Evolutionary conservation across 2,797 vertebrate species (phyloP), one percentile per base, ranked within the genome.

Genomic region (Halcyon leucocephala): DNA sequence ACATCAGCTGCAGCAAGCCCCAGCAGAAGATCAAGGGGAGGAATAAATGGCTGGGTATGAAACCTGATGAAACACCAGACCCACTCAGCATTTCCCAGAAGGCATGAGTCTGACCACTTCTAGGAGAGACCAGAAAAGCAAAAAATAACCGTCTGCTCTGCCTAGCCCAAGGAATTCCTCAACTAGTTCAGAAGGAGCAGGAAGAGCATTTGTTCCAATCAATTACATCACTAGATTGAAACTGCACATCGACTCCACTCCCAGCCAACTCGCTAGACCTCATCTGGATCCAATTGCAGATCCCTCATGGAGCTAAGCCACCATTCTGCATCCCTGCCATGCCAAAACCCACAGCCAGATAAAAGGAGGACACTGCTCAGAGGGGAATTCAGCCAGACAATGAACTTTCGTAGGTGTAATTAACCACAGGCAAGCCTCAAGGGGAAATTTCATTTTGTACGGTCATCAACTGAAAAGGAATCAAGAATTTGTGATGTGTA

Each of bases 41-140:
- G 80, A 82, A 90, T 67, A 91, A 85, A 86, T 0, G 1, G 80
- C 62, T 83, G 62, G 39, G 55, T 66, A 95, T 25, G 66, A 95
- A 96, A 82, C 20, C 16, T 64, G 82, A 79, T 41, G 66, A 90
- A 88, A 91, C 7, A 3, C 46, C 77, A 86, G 33, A 66, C 71
- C 28, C 55, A 76, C 41, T 91, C 88, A 93, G 73, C 66, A 77
- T 64, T 97, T 97, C 93, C 91, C 91, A 93, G 94, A 90, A 97
- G 86, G 64, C 51, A 8, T 6, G 71, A 95, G 83, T 54, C 74
- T 89, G 64, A 93, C 71, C 74, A 62, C 78, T 92, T 94, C 82
- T 89, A 94, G 74, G 67, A 83, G 85, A 80, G 74, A 91, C 57
- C 10, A 91, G 74, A 94, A 95, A 89, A 80, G 57, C 64, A 90